phyloP scores from a whole-genome alignment of 2,797 vertebrate species.

The Peromyscus attwateri region DNA sequence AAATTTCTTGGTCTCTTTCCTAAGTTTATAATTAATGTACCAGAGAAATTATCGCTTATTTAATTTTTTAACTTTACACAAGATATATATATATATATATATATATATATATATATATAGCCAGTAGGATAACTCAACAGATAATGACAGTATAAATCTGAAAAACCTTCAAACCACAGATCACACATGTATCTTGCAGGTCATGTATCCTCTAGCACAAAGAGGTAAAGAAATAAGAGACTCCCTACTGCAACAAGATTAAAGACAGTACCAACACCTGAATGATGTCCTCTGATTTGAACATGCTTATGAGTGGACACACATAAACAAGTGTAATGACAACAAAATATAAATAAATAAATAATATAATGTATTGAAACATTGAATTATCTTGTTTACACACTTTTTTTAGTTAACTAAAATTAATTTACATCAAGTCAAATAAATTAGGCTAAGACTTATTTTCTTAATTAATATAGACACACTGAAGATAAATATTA shows the following conservation, averaged over 20 bases:
- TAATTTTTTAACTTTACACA: neutral
- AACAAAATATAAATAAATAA: neutral
- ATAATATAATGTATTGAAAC: neutral
- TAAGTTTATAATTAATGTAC: neutral
- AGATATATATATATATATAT: neutral
- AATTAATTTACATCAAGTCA: neutral
- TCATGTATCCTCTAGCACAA: neutral
- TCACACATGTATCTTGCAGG: neutral
- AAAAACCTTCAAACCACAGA: neutral
- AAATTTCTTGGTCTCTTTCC: neutral
- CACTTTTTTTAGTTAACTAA: neutral
- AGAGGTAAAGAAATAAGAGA: neutral
- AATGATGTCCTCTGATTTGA: neutral
- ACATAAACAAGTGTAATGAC: too few relatives aligned
- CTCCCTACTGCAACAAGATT: neutral
- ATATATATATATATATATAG: neutral
- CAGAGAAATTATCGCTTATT: neutral
- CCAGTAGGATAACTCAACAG: neutral
- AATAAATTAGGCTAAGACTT: neutral
- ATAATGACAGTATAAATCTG: too few relatives aligned
- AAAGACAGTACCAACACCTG: neutral
- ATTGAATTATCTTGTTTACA: neutral
- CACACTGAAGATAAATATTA: neutral
- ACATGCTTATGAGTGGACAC: neutral
- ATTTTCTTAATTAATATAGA: neutral